phyloP scores from a whole-genome alignment of 2,888 invertebrate species.

The Notodonta dromedarius region DNA sequence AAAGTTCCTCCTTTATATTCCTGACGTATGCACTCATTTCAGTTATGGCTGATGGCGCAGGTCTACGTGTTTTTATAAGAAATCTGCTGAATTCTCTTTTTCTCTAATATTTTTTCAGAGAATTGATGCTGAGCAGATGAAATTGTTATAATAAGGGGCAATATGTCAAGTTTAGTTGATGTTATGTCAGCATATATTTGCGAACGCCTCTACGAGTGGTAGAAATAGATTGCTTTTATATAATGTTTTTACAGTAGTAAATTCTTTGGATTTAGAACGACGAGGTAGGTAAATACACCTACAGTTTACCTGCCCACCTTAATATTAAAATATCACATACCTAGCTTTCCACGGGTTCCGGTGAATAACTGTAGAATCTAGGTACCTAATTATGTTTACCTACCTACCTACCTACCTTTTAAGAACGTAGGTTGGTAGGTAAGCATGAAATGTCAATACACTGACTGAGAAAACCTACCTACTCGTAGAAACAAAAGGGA shows the following conservation, averaged over 20 bases:
- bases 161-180: background rate
- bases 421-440: no score
- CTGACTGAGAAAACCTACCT: no score
- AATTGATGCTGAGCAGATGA: constrained; percentile 50
- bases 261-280: constrained; percentile 8
- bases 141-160: constrained; percentile 35
- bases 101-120: constrained; percentile 52
- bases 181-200: background rate
- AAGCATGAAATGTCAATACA: no score
- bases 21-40: constrained; percentile 80
- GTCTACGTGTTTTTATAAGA: constrained; percentile 72
- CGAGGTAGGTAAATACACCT: background rate
- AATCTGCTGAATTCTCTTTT: constrained; percentile 66
- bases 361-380: background rate
- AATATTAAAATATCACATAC: constrained; percentile 12
- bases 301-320: constrained; percentile 9
- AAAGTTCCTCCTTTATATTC: constrained; percentile 81
- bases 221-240: constrained; percentile 4
- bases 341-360: constrained; percentile 4
- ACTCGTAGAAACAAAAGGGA: no score
- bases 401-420: background rate
- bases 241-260: background rate
- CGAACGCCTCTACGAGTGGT: background rate
- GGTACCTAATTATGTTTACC: no score
- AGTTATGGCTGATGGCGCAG: constrained; percentile 78